Evolutionary conservation across 2,888 invertebrate genomes (phyloP), one percentile per base, ranked within the genome.

Genomic region (Athrips mouffetella): DNA sequence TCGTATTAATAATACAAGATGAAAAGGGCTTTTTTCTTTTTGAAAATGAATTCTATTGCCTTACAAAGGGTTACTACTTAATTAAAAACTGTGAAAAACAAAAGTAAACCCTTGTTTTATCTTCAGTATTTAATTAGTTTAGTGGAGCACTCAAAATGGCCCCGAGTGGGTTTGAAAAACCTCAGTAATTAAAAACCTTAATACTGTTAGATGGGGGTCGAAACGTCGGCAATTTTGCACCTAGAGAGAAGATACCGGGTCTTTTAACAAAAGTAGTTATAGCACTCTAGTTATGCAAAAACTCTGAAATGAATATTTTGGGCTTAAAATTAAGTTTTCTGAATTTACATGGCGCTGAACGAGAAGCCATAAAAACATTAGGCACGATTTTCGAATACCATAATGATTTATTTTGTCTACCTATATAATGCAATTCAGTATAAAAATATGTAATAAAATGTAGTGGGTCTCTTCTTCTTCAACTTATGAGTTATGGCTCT

Each of bases 141-240:
- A 37, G 70, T 66, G 69, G 73, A 71, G 65, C 69, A 57, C 61
- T 61, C 58, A 61, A 59, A 56, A 47, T 58, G 58, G 56, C 64
- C 65, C 59, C 63, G 63, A 56, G 56, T 55, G 72, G 70, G 67
- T 77, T 78, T 78, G 71, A 73, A 79, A 79, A 81, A 79, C 63
- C 65, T 55, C 53, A 53, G 54, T 54, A 63, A 65, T 69, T 67
- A 58, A 55, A 48, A 44, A 47, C 53, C 31, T 44, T 76, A 76
- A 79, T 58, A 57, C 50, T 61, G 50, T 57, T 53, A 58, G 53
- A 56, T 57, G 54, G 58, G 53, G 21, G 18, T 11, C 48, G 49
- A 52, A 57, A 58, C 55, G 59, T 59, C n/a, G 21, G 21, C 37
- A 6, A n/a, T n/a, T n/a, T n/a, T n/a, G n/a, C n/a, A n/a, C n/a